Evolutionary conservation across 2,113 vertebrate species (phyloP), one percentile per base, ranked within the genome.

Genomic region (Perca flavescens): DNA sequence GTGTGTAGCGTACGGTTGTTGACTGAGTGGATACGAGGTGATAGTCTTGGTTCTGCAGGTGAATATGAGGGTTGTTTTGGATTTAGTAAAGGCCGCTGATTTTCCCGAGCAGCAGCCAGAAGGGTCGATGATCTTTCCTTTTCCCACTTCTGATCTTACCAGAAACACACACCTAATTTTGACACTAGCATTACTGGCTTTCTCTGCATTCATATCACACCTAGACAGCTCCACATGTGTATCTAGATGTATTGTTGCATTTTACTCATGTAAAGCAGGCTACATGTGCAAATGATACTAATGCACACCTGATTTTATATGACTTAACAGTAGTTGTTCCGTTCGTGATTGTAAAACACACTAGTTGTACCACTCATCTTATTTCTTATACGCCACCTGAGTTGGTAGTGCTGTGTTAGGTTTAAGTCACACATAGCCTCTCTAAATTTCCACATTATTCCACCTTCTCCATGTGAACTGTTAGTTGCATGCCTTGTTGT

Each of bases 401-500:
- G 71, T 75, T 74, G 70, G 60, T 86, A 74, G 86, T 78, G 82
- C 84, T 74, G 63, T 68, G 52, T 54, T 81, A 89, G 80, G 74
- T 77, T 77, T 68, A 75, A 89, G 80, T 88, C 62, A 92, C 91
- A 93, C 88, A 84, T 63, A 87, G 88, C 86, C 83, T 85, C 86
- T 82, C 87, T 52, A 75, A 87, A 84, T 82, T 74, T 88, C 81
- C 81, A 89, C 86, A 93, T 79, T 88, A 75, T 92, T 94, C 89
- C 93, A 92, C 86, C 87, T 89, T 88, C 94, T 90, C 91, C 93
- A 93, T 94, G 69, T 95, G 91, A 93, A 92, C 92, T 94, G 94
- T 95, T 92, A 95, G 93, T 93, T 95, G 92, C 93, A 95, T 96
- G 95, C 94, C 86, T 95, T 93, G 92, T 94, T 95, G 89, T 94